Evolutionary conservation across 2,113 vertebrate genomes (phyloP).

Genomic region (mouse (Mus musculus)): GRCm39 chr5:114178501-114179000

Average conservation of each 20-base stretch:
- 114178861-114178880: neutral
- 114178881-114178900: accelerated
- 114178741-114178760: neutral
- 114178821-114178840: neutral
- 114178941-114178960: no score
- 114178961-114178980: neutral
- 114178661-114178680: neutral
- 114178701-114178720: neutral
- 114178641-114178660: neutral
- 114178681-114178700: neutral
- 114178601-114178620: neutral
- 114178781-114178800: neutral
- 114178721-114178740: neutral
- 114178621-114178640: neutral
- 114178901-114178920: neutral
- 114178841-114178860: neutral
- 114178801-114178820: neutral
- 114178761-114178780: neutral
- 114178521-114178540: neutral
- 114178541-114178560: neutral
- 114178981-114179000: neutral
- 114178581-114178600: neutral
- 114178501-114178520: neutral
- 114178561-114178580: neutral
- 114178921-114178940: no score